Evolutionary conservation across 1,140 invertebrate species (phyloP), one percentile per base, ranked within the genome.

Genomic region (Camponotus floridanus): DNA sequence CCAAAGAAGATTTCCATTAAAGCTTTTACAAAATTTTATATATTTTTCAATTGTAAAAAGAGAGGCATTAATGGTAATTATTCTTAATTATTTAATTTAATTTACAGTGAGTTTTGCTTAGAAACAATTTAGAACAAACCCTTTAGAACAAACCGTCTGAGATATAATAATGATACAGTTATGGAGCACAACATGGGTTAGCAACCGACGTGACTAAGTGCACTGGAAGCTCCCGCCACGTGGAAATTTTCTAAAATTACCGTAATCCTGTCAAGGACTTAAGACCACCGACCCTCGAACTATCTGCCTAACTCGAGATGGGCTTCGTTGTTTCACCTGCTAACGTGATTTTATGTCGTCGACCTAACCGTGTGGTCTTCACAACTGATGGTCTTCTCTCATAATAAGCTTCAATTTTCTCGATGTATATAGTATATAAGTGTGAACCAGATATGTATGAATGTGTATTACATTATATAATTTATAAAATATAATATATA

Each of bases 311-410:
- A 87, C 87, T 86, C 89, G 55, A 86, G 67, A 88, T 80, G 62
- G 91, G 91, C 90, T 92, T 92, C 91, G 70, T 61, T 57, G 83
- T 89, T 91, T 86, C 83, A 59, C 80, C 51, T 73, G 78, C 74
- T 91, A 91, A 92, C 81, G 87, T 90, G 86, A 92, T 92, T 92
- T 91, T 57, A 81, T 91, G 91, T 92, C 91, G 86, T 92, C 88
- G 91, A 92, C 91, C 90, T 85, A 67, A 68, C 68, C 18, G 21
- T 59, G 71, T 83, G 76, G 59, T 65, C 74, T 62, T 51, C 42
- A 59, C 21, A 76, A 55, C 87, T 91, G 74, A 45, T 85, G 65
- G 88, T 90, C 86, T 90, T 91, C 79, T 13, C n/a, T 36, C 45
- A 45, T 70, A 62, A 33, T 67, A 31, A 65, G 4, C 21, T 48